Percentiles rank a stretch among this genome's conserved stretches.
phyloP scores from a whole-genome alignment of 2,888 invertebrate species.

The Nematopogon swammerdamellus region DNA sequence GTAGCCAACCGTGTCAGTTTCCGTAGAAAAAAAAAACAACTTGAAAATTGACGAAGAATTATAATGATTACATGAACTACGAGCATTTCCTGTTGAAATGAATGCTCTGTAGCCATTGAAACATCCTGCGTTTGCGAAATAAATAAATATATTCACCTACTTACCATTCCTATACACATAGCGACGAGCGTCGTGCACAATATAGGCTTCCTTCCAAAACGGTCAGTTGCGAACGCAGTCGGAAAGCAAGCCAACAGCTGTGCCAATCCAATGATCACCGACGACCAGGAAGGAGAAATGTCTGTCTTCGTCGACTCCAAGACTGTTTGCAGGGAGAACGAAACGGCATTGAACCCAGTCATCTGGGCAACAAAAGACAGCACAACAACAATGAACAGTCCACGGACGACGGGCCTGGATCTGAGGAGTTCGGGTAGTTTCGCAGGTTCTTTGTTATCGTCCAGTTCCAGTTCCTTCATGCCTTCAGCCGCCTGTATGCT shows the following conservation, averaged over 20 bases:
- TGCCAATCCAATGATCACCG: constrained; percentile 26
- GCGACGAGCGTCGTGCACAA: constrained; percentile 17
- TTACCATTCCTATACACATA: constrained; percentile 23
- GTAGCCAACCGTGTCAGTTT: too few relatives aligned
- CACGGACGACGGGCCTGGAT: constrained; percentile 18
- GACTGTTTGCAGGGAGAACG: constrained; percentile 30
- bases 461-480: constrained; percentile 8
- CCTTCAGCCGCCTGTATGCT: constrained; percentile 9
- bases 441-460: constrained; percentile 9
- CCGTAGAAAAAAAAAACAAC: neutral
- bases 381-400: constrained; percentile 15
- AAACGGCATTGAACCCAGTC: constrained; percentile 25
- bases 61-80: neutral
- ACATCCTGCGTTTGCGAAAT: too few relatives aligned
- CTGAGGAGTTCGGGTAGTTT: constrained; percentile 14
- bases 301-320: constrained; percentile 27
- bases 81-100: neutral
- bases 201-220: constrained; percentile 21
- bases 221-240: constrained; percentile 20
- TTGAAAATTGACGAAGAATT: neutral
- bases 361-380: constrained; percentile 18
- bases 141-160: too few relatives aligned
- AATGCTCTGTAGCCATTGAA: too few relatives aligned
- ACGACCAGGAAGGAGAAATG: constrained; percentile 24
- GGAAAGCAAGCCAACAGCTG: constrained; percentile 26